Percentiles rank a stretch among this genome's conserved stretches.
Evolutionary conservation across 2,113 vertebrate genomes (phyloP).

Genomic region (Antidorcas marsupialis): DNA sequence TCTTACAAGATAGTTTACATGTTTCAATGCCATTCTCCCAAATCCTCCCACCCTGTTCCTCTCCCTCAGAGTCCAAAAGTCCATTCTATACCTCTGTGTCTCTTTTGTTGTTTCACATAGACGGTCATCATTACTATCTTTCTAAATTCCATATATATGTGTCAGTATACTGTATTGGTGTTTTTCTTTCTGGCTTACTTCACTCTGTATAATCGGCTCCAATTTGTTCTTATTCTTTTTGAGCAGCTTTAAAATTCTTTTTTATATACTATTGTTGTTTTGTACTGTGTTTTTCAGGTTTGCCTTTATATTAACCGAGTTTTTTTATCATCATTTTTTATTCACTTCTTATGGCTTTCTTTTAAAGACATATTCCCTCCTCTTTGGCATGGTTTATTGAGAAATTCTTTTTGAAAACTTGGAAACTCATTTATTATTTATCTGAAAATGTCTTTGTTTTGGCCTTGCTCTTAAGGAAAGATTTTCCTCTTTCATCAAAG

Average conservation of each 20-base stretch:
- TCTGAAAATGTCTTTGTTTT: background rate
- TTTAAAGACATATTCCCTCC: background rate
- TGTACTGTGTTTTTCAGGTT: background rate
- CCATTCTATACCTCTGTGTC: too few species aligned
- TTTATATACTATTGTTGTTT: background rate
- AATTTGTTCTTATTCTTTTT: too few species aligned
- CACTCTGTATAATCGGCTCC: too few species aligned
- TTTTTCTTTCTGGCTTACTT: too few species aligned
- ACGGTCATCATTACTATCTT: too few species aligned
- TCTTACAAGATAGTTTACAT: too few species aligned
- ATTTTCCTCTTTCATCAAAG: background rate
- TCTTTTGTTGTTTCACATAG: too few species aligned
- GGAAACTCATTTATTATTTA: background rate
- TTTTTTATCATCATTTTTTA: background rate
- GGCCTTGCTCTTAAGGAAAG: background rate
- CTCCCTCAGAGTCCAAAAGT: too few species aligned
- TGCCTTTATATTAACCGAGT: background rate
- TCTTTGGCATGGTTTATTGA: background rate
- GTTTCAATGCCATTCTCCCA: too few species aligned
- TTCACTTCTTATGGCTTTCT: background rate
- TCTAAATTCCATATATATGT: too few species aligned
- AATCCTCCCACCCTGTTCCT: too few species aligned
- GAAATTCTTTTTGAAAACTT: background rate
- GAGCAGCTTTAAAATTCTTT: background rate
- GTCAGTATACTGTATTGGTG: too few species aligned